phyloP scores from a whole-genome alignment of 2,113 vertebrate species.

The Vombatus ursinus region DNA sequence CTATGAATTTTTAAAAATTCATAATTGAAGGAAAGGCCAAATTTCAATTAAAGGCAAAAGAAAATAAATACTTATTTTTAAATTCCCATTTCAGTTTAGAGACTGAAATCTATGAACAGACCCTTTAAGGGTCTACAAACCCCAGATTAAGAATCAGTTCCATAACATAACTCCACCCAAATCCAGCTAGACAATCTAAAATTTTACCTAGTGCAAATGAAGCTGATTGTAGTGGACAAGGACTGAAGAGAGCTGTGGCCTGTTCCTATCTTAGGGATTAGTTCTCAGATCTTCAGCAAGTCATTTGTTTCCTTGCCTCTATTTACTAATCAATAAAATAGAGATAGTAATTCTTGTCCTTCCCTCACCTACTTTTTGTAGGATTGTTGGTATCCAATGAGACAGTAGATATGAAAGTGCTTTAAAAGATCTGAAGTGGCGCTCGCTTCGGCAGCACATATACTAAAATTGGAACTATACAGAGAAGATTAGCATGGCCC shows the following conservation, averaged over 20 bases:
- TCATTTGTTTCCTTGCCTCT: not conserved
- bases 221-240: not conserved
- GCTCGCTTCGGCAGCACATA: too few relatives aligned
- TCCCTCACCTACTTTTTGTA: not conserved
- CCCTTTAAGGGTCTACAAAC: not conserved
- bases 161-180: not conserved
- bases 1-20: not conserved
- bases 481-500: too few relatives aligned
- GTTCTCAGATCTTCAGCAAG: not conserved
- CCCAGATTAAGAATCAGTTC: not conserved
- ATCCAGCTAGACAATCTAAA: not conserved
- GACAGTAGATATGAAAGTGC: not conserved
- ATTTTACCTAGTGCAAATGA: not conserved
- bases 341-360: not conserved
- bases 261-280: not conserved
- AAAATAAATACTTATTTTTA: not conserved
- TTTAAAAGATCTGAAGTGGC: too few relatives aligned
- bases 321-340: not conserved
- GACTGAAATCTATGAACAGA: not conserved
- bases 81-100: not conserved
- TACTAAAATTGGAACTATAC: too few relatives aligned
- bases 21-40: not conserved
- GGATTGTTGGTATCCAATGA: constrained; percentile 11
- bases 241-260: not conserved
- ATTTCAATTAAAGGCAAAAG: not conserved